Base-by-base conservation (phyloP, 2,888 invertebrate species). In the Villa cingulata region DNA sequence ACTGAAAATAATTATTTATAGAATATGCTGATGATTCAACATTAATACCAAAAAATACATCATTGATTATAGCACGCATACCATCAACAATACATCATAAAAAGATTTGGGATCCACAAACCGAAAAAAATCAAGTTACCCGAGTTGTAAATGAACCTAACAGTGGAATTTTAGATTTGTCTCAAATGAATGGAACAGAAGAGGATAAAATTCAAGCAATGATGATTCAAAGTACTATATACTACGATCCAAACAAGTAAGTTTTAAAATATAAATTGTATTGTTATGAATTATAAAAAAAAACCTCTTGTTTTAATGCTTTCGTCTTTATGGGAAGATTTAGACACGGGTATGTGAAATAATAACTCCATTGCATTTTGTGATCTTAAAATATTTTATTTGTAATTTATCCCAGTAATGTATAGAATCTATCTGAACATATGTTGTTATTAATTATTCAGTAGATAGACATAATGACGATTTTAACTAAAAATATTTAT, bases 171-270 rank as follows among this genome's bases (percentile, higher is more conserved):
- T 81, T 88, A 46, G 92, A 94, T 73, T 72, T 95, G 56, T 82
- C 87, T 39, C 83, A 81, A 69, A 80, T 92, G 72, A 88, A 91
- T 72, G 89, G 88, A 53, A 86, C 90, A 45, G 98, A 98, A 72
- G 92, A 92, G 64, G 96, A 98, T 64, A 96, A 96, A 72, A 94
- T 98, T 60, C 84, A 85, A 66, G 92, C 92, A 53, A 95, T 97
- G 90, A 95, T 96, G 80, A 80, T 86, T 54, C 95, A 96, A 68
- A 94, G 96, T 29, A 94, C 95, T 32, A 84, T 86, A 66, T 95
- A 95, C 65, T 98, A 96, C 74, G 92, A 95, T 70, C 91, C 94
- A 53, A 87, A 91, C 71, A 92, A 92, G 92, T 97, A 78, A 80
- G 83, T 69, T 37, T 43, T 39, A 41, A 38, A 48, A n/a, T 17